These are phyloP conservation scores for Crypturellus tataupa DNA, from an alignment of 2,797 vertebrate genomes.

Conservation along the genomic window DNA sequence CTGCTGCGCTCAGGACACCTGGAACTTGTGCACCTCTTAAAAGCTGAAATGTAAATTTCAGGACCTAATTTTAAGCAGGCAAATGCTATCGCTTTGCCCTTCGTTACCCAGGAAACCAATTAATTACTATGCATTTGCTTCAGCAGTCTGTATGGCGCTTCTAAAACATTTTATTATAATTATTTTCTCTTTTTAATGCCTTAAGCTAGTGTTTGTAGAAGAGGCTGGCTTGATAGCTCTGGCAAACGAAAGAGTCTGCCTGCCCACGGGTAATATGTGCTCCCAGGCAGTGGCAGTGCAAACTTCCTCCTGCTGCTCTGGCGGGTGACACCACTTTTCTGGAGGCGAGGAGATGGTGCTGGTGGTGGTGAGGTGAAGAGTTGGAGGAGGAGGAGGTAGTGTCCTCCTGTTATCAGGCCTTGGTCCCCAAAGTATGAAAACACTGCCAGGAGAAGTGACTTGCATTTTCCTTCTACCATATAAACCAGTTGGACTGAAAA, in stretches of 20 bases:
- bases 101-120: conserved; percentile 65
- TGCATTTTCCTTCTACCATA: neutral
- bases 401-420: neutral
- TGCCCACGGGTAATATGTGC: conserved; percentile 61
- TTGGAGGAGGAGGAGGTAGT: neutral
- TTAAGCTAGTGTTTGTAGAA: conserved; percentile 61
- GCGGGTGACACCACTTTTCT: conserved; percentile 14
- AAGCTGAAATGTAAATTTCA: conserved; percentile 35
- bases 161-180: conserved; percentile 64
- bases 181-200: conserved; percentile 67
- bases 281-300: conserved; percentile 63
- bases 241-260: conserved; percentile 68
- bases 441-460: neutral
- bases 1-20: conserved; percentile 1
- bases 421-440: neutral
- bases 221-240: conserved; percentile 62
- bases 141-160: conserved; percentile 31
- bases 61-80: conserved; percentile 40
- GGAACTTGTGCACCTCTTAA: neutral
- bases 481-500: neutral
- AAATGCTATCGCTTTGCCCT: conserved; percentile 49
- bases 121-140: conserved; percentile 68
- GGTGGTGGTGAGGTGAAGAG: neutral
- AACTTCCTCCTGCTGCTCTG: conserved; percentile 61
- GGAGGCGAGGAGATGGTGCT: neutral